These are phyloP conservation scores for Dipodomys ordii DNA, from an alignment of 2,113 vertebrate species.

Conservation along the genomic window DNA sequence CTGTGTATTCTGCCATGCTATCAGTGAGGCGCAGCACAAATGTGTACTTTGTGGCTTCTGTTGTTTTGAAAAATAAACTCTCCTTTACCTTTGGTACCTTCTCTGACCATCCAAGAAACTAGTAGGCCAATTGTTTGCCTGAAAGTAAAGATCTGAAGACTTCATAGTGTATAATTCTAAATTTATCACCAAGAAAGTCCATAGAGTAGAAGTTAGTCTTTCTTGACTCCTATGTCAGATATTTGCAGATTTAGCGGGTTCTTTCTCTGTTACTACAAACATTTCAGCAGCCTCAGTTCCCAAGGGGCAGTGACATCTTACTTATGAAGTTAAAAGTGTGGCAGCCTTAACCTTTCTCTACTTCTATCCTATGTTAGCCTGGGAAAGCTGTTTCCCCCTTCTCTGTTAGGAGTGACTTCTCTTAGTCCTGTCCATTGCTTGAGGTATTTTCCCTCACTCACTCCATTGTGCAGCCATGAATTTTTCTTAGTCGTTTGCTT, in stretches of 20 bases:
- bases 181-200: neutral
- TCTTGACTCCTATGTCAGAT: neutral
- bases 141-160: neutral
- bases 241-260: neutral
- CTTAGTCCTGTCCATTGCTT: neutral
- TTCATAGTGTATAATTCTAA: neutral
- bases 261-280: neutral
- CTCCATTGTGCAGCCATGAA: neutral
- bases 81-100: neutral
- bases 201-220: neutral
- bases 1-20: too few relatives aligned
- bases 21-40: neutral
- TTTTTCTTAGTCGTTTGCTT: too few relatives aligned
- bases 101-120: neutral
- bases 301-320: neutral
- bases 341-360: neutral
- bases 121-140: neutral
- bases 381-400: neutral
- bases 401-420: neutral
- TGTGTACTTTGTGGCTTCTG: rapidly evolving
- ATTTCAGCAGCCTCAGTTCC: neutral
- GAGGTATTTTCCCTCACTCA: neutral
- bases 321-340: rapidly evolving
- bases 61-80: neutral
- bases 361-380: neutral